These are phyloP conservation scores for Cheirogaleus medius DNA, from an alignment of 2,113 vertebrate species.

Conservation along the genomic window DNA sequence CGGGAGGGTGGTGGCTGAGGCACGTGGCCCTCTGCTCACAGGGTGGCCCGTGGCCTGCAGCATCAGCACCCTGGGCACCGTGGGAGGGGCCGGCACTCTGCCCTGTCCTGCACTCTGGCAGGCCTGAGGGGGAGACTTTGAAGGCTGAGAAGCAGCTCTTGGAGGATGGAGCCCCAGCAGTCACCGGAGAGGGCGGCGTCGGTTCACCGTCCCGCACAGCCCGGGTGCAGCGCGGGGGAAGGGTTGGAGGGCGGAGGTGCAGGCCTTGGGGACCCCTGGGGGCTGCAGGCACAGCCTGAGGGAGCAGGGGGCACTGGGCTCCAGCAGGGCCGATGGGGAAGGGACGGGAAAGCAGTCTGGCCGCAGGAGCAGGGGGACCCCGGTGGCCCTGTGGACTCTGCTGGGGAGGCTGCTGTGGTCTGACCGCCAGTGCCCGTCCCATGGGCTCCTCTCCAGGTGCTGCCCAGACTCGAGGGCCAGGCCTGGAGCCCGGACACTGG, in stretches of 20 bases:
- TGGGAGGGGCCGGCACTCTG: accelerated
- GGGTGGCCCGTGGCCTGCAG: not conserved
- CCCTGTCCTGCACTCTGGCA: not conserved
- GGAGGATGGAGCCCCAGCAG: not conserved
- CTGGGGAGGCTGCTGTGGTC: not conserved
- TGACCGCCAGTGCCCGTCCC: accelerated
- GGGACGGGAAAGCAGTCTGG: not conserved
- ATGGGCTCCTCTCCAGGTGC: not conserved
- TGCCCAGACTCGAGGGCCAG: accelerated
- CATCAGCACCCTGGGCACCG: accelerated
- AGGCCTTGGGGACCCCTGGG: not conserved
- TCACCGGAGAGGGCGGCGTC: not conserved
- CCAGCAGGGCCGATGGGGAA: not conserved
- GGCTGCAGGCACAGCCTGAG: not conserved
- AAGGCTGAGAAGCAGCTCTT: not conserved
- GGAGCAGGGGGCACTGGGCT: not conserved
- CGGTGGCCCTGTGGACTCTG: accelerated
- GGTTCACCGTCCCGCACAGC: accelerated
- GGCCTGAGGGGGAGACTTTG: accelerated
- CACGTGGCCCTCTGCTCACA: accelerated
- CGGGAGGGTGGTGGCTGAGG: not conserved
- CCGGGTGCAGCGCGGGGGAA: not conserved
- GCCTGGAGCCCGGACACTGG: accelerated
- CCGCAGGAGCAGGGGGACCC: not conserved
- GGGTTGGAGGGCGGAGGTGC: not conserved